Evolutionary conservation across 2,888 invertebrate species (phyloP).

Genomic region (Drosophila picticornis): DNA sequence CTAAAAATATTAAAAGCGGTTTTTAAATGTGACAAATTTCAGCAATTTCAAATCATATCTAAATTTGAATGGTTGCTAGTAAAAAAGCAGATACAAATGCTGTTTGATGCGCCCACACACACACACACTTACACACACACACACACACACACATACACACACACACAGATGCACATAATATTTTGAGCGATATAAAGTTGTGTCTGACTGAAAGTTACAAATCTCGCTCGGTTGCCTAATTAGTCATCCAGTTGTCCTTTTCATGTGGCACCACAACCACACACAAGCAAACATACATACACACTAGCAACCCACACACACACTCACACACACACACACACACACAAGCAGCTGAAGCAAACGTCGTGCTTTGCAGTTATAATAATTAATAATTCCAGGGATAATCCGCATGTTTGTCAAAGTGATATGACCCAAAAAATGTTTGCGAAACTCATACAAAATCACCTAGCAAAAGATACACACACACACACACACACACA

Average conservation of each 20-base stretch:
- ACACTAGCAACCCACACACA: constrained; percentile 1
- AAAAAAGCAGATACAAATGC: constrained; percentile 36
- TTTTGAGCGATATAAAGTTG: constrained; percentile 18
- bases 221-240: constrained; percentile 47
- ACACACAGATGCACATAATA: neutral
- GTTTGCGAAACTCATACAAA: constrained; percentile 43
- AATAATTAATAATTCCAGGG: constrained; percentile 81
- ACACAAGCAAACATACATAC: constrained; percentile 21
- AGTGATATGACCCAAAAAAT: constrained; percentile 70
- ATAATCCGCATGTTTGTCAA: constrained; percentile 81
- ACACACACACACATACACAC: neutral
- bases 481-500: constrained; percentile 10
- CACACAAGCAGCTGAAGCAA: constrained; percentile 49
- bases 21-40: neutral
- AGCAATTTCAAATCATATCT: neutral
- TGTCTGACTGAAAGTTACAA: constrained; percentile 35
- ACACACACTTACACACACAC: neutral
- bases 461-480: constrained; percentile 48
- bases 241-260: constrained; percentile 59
- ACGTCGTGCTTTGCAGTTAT: constrained; percentile 68
- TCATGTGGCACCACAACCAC: constrained; percentile 19
- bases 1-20: neutral
- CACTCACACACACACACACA: constrained; percentile 13
- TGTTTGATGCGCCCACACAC: constrained; percentile 2
- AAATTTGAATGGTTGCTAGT: constrained; percentile 1